Evolutionary conservation across 2,113 vertebrate genomes (phyloP), one percentile per base, ranked within the genome.

Genomic region (Cariama cristata): DNA sequence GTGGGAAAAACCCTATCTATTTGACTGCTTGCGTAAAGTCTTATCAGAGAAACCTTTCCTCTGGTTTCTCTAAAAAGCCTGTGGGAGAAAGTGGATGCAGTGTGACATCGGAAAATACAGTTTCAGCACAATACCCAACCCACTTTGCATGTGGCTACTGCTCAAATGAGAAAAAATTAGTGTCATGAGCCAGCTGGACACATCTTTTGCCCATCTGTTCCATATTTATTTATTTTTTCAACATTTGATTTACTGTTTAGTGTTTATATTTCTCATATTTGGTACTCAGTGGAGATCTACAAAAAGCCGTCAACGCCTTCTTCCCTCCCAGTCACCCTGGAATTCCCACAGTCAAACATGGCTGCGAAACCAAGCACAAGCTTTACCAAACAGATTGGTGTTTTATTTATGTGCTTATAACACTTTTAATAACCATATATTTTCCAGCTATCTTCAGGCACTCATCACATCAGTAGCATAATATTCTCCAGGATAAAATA

Each of bases 111-210:
- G 47, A 88, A 95, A 94, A 87, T 19, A 74, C 0, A 0, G 30
- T 79, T 93, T 87, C 77, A 87, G 42, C 50, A 44, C 42, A 75
- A 56, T 28, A 63, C 10, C 9, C 59, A 91, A 52, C 26, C 33
- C 11, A 38, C 28, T 97, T 75, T 58, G 44, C 38, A 77, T 42
- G 68, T 3, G 6, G 24, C 63, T 86, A 26, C 77, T 86, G 42
- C 63, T 93, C 56, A 84, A 67, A 77, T n/a, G 67, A 96, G 79
- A 79, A 91, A 73, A 90, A 84, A 80, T 0, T 0, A 79, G 24
- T 95, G 95, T 63, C 91, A 67, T 14, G 52, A 96, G 94, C 96
- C 94, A 95, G 91, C 80, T 97, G 92, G 92, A 95, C 94, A 89
- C 56, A 71, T 77, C 79, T 91, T 93, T 81, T 79, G 13, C 49